Evolutionary conservation across 2,888 invertebrate species (phyloP), one percentile per base, ranked within the genome.

Genomic region (Catocala sponsa): DNA sequence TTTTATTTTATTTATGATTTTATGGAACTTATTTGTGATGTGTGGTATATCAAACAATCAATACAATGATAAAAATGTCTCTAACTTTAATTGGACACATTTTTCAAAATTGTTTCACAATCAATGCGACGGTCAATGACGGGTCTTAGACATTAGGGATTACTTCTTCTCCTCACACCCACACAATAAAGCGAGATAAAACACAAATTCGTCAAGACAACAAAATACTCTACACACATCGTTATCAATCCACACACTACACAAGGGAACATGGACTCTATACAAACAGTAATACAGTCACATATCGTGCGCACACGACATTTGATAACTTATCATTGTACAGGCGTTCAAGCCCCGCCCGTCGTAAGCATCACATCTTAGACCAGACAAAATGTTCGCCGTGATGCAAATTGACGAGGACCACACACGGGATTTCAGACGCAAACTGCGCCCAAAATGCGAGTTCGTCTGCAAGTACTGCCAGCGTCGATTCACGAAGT

Each of bases 401-500:
- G 97, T 97, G 96, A 97, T 97, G 97, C 97, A 97, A 96, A 97
- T 97, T 94, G 97, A 97, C 95, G 97, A 97, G 95, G 97, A 97
- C 95, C 96, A 97, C 95, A 96, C 96, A 92, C 96, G 97, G 94
- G 97, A 97, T 95, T 97, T 97, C 95, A 96, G 97, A 94, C 96
- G 97, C 95, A 97, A 97, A 95, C 97, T 97, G 97, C 96, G 98
- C 89, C 96, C 97, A 86, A 98, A 99, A 95, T 99, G 99, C 95
- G 99, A 99, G 95, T 99, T 98, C 95, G 98, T 99, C 90, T 99
- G 99, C 96, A 98, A 98, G 94, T 99, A 98, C 95, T 99, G 99
- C 95, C 98, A 98, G 92, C 96, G 99, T 87, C 97, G 99, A 91
- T 99, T 99, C 96, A 99, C 98, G 88, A 99, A 99, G 95, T 98